Percentiles rank a stretch among this genome's conserved stretches.
phyloP scores from a whole-genome alignment of 2,113 vertebrate genomes.

The Amphilophus citrinellus region DNA sequence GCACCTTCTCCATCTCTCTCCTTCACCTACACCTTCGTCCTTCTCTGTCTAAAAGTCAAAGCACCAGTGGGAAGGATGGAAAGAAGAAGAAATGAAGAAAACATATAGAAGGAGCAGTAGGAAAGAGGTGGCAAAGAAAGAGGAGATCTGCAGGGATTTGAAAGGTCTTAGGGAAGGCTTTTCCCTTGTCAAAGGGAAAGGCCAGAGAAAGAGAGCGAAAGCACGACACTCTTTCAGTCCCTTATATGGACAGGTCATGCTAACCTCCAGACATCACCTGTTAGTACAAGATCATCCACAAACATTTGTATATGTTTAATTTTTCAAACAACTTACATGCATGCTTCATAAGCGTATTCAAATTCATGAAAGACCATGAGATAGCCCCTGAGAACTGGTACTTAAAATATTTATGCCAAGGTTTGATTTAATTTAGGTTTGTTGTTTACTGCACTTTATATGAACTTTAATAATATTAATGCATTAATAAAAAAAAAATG shows the following conservation, averaged over 20 bases:
- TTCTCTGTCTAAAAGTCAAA: slow-evolving; percentile 51
- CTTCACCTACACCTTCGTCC: slow-evolving; percentile 17
- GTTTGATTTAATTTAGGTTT: not conserved
- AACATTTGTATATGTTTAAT: not conserved
- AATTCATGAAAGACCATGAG: not conserved
- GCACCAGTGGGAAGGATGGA: slow-evolving; percentile 36
- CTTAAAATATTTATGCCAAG: not conserved
- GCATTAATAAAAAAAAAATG: not conserved
- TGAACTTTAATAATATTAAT: not conserved
- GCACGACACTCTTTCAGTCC: not conserved
- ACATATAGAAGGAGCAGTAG: slow-evolving; percentile 24
- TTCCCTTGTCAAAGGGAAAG: slow-evolving; percentile 29
- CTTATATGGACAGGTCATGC: slow-evolving; percentile 4
- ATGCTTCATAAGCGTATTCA: not conserved
- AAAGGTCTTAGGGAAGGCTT: slow-evolving; percentile 9
- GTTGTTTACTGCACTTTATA: slow-evolving; percentile 1
- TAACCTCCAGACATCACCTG: slow-evolving; percentile 1
- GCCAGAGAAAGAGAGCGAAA: not conserved
- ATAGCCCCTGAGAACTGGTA: not conserved
- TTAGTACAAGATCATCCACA: not conserved
- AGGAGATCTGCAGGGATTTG: slow-evolving; percentile 28
- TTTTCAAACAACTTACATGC: not conserved
- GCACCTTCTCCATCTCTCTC: slow-evolving; percentile 25
- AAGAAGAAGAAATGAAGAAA: slow-evolving; percentile 25
- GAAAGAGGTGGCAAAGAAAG: slow-evolving; percentile 35